Evolutionary conservation across 1,140 invertebrate species (phyloP).

Genomic region (Leptopilina boulardi): DNA sequence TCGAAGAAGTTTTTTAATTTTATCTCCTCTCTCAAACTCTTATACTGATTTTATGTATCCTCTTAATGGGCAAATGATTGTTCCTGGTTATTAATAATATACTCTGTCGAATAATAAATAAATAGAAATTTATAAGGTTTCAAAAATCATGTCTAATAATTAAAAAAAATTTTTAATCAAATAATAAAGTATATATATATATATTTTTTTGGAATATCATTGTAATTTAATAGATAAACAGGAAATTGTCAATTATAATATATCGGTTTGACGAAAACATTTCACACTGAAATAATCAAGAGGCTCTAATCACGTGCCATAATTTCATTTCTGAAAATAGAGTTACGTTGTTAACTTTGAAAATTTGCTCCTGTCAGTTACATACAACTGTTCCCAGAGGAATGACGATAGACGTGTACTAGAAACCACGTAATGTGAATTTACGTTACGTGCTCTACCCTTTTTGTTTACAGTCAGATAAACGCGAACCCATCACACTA

Average conservation of each 20-base stretch:
- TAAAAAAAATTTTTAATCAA: too few relatives aligned
- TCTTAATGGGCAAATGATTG: too few relatives aligned
- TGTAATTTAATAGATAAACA: too few relatives aligned
- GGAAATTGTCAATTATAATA: too few relatives aligned
- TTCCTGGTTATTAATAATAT: too few relatives aligned
- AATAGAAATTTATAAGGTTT: too few relatives aligned
- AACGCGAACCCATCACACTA: background rate
- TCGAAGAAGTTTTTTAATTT: background rate
- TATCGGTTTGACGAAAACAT: background rate
- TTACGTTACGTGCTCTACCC: background rate
- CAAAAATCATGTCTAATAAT: too few relatives aligned
- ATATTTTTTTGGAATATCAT: too few relatives aligned
- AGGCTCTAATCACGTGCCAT: background rate
- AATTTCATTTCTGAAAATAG: constrained; percentile 19
- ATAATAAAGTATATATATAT: too few relatives aligned
- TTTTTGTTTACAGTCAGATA: constrained; percentile 26
- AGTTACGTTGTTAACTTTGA: constrained; percentile 4
- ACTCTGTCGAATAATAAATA: too few relatives aligned
- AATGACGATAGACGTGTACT: constrained; percentile 22
- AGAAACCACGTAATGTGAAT: constrained; percentile 8
- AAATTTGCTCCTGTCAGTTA: constrained; percentile 24
- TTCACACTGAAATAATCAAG: background rate
- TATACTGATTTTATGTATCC: too few relatives aligned
- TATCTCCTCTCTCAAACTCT: background rate
- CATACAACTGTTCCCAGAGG: constrained; percentile 17